Evolutionary conservation across 2,888 invertebrate species (phyloP).

Genomic region (Leucoma salicis): DNA sequence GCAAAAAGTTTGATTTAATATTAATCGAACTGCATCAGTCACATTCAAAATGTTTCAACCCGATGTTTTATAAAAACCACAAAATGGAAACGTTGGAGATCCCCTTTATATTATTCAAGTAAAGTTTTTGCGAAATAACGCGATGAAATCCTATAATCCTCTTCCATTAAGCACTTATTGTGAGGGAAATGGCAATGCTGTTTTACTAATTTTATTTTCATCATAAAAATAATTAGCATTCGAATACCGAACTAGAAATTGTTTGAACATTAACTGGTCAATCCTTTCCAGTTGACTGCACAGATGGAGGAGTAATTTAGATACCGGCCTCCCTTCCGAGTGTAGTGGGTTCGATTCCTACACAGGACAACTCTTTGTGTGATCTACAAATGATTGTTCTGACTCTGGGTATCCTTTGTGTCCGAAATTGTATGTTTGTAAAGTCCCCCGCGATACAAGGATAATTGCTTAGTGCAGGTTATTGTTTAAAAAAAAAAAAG

Average conservation of each 20-base stretch:
- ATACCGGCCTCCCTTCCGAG: too few species aligned
- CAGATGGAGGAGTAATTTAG: too few species aligned
- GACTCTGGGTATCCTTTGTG: too few species aligned
- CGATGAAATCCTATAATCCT: slow-evolving; percentile 60
- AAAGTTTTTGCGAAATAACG: slow-evolving; percentile 51
- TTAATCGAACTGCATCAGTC: slow-evolving; percentile 21
- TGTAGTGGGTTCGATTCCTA: too few species aligned
- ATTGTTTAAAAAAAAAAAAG: too few species aligned
- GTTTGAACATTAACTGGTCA: slow-evolving; percentile 23
- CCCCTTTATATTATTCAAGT: slow-evolving; percentile 47
- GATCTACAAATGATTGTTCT: too few species aligned
- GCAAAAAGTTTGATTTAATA: slow-evolving; percentile 14
- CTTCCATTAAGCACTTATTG: slow-evolving; percentile 60
- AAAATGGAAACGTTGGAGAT: slow-evolving; percentile 47
- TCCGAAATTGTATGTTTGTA: too few species aligned
- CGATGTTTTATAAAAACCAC: slow-evolving; percentile 42
- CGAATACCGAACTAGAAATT: slow-evolving; percentile 22
- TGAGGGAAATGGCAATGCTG: slow-evolving; percentile 41
- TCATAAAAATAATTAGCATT: slow-evolving; percentile 44
- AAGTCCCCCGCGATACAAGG: too few species aligned
- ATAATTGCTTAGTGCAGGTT: too few species aligned
- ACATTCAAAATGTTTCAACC: slow-evolving; percentile 22
- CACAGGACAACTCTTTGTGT: too few species aligned
- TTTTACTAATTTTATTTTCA: slow-evolving; percentile 47
- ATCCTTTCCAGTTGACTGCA: slow-evolving; percentile 23